Base-by-base conservation (phyloP, 1,140 invertebrate species). In the Campodea augens region DNA sequence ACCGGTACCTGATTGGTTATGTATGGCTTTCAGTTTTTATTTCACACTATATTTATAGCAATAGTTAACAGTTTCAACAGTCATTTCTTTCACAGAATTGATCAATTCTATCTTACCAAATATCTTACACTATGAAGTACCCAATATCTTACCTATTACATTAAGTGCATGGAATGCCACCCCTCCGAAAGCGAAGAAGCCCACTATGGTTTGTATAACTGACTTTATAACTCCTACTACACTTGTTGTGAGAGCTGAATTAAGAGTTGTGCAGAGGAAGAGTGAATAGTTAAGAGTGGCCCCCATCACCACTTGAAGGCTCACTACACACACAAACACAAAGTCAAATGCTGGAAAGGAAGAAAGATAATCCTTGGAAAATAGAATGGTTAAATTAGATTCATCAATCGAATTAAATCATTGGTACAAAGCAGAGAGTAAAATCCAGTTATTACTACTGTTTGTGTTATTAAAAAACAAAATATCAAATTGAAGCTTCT, bases 161-260 rank as follows among this genome's bases (percentile, higher is more conserved):
- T 55, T 60, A 4, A 56, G 37, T 13, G 52, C 44, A 50, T 59
- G 49, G 23, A 52, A 55, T 25, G 44, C 41, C 12, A 68, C 57
- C 4, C 66, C 66, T 5, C 64, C 66, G 56, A 70, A 69, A 2
- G 63, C 60, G 43, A 69, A 62, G 43, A 70, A 58, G 5, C 67
- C 69, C 25, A 70, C 51, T 4, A 66, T 25, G 25, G 68, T 70
- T 54, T 71, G 68, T 10, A 64, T 45, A 12, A 66, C 51, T 23
- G 60, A 60, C 50, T 68, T 70, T 4, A 65, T 42, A 1, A 66
- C 62, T 2, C 65, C 66, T 3, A 69, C 61, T 13, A 70, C 54
- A 49, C 62, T 65, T 2, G 68, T 69, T 1, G 68, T 70, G 29
- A 70, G 52, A 2, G 68, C 68, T 12, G 64, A 67, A 19, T 63